Conservation (phyloP, 1,140 invertebrate genomes). For the Trichonephila inaurata region DNA sequence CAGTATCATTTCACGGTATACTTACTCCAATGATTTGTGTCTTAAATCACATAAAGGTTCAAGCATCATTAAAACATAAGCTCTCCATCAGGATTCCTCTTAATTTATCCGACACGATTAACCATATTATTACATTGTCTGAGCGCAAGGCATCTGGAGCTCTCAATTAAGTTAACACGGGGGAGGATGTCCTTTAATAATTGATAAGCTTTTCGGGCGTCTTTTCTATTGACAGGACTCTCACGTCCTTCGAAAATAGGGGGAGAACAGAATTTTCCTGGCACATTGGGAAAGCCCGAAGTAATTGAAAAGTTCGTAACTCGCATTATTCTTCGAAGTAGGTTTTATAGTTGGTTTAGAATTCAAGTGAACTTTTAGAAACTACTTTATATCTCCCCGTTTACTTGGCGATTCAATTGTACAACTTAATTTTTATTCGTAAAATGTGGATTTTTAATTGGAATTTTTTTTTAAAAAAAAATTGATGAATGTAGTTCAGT, state of each 20-base stretch:
- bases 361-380: not conserved
- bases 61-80: conserved; percentile 2
- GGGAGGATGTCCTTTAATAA: not conserved
- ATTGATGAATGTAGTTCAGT: too few relatives aligned
- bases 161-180: not conserved
- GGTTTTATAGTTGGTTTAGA: not conserved
- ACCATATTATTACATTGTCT: not conserved
- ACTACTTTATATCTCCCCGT: too few relatives aligned
- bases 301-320: not conserved
- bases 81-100: not conserved
- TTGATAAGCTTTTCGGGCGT: not conserved
- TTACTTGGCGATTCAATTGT: too few relatives aligned
- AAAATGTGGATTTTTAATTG: too few relatives aligned
- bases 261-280: not conserved
- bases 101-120: not conserved
- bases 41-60: not conserved
- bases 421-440: too few relatives aligned
- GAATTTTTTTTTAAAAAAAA: too few relatives aligned
- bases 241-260: not conserved
- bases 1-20: not conserved
- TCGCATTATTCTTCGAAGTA: not conserved
- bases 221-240: not conserved
- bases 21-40: not conserved
- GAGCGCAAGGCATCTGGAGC: not conserved
- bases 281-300: not conserved